phyloP scores from a whole-genome alignment of 2,797 vertebrate genomes.

The Hozukius guyotensis region DNA sequence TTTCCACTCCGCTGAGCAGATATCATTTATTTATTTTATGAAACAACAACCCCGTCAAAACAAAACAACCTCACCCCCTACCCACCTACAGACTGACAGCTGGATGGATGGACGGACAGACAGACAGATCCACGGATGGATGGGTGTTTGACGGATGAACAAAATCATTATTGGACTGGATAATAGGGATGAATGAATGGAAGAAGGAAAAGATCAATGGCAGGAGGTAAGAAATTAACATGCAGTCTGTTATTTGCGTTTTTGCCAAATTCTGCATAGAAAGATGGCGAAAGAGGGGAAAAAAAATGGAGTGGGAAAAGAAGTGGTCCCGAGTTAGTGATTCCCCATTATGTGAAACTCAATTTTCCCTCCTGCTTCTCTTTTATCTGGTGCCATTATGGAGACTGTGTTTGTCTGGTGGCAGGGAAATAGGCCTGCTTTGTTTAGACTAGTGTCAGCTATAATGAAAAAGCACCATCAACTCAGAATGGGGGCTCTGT shows the following conservation, averaged over 20 bases:
- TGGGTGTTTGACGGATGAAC: slow-evolving; percentile 41
- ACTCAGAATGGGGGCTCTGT: slow-evolving; percentile 74
- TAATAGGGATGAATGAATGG: slow-evolving; percentile 46
- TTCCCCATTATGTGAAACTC: slow-evolving; percentile 83
- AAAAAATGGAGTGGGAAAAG: slow-evolving; percentile 58
- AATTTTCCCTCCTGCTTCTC: slow-evolving; percentile 80
- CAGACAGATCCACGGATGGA: slow-evolving; percentile 23
- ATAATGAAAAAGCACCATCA: slow-evolving; percentile 86
- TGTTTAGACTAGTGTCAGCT: slow-evolving; percentile 86
- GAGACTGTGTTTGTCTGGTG: slow-evolving; percentile 80
- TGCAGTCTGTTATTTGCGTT: slow-evolving; percentile 32
- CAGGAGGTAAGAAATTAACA: slow-evolving; percentile 63
- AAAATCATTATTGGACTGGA: slow-evolving; percentile 32
- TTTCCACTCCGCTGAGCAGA: slow-evolving; percentile 81
- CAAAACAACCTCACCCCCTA: slow-evolving; percentile 69
- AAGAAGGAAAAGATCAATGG: slow-evolving; percentile 40
- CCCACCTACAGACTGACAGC: slow-evolving; percentile 55
- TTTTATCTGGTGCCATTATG: slow-evolving; percentile 82
- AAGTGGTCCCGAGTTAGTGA: slow-evolving; percentile 75
- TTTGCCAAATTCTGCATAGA: slow-evolving; percentile 58
- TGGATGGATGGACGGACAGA: slow-evolving; percentile 45
- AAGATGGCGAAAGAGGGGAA: slow-evolving; percentile 42
- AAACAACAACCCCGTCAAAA: slow-evolving; percentile 79
- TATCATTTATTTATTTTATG: slow-evolving; percentile 87
- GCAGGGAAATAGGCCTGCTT: slow-evolving; percentile 81